A percentile compares a stretch with the other conserved stretches of the same genome.
Evolutionary conservation across 1,140 invertebrate species (phyloP).

Genomic region (Acromyrmex heyeri): DNA sequence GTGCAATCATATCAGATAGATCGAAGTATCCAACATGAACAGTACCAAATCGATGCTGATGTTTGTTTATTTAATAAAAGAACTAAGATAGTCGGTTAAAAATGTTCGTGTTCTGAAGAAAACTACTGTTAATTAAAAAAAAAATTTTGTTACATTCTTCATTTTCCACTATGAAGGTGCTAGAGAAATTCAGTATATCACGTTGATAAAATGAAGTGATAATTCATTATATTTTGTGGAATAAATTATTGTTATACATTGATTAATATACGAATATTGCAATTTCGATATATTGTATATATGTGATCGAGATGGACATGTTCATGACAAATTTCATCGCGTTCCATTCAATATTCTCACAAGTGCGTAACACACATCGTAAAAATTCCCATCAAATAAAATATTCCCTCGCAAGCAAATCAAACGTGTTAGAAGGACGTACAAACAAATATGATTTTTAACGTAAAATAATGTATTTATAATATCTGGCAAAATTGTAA

Average conservation of each 20-base stretch:
- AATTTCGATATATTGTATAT: slow-evolving; percentile 45
- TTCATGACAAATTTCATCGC: slow-evolving; percentile 41
- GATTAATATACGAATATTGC: slow-evolving; percentile 31
- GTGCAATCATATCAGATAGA: slow-evolving; percentile 75
- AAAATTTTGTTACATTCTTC: slow-evolving; percentile 19
- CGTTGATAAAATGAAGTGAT: neutral
- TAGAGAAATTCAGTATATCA: neutral
- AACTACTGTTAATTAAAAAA: neutral
- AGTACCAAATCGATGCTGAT: slow-evolving; percentile 73
- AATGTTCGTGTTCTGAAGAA: neutral
- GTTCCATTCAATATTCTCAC: slow-evolving; percentile 22
- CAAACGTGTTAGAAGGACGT: slow-evolving; percentile 44
- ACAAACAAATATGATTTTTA: slow-evolving; percentile 31
- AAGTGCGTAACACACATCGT: slow-evolving; percentile 23
- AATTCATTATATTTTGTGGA: slow-evolving; percentile 22
- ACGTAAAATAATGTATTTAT: slow-evolving; percentile 24
- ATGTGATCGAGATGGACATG: slow-evolving; percentile 51
- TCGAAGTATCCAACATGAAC: slow-evolving; percentile 63
- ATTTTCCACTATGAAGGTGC: neutral
- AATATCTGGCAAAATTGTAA: slow-evolving; percentile 30
- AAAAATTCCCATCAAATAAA: slow-evolving; percentile 37
- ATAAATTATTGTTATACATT: slow-evolving; percentile 14
- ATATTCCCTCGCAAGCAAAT: slow-evolving; percentile 52
- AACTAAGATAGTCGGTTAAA: neutral
- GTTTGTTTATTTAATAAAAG: slow-evolving; percentile 42